These are phyloP conservation scores for Xenopus petersii DNA, from an alignment of 2,797 vertebrate genomes.

Conservation along the genomic window DNA sequence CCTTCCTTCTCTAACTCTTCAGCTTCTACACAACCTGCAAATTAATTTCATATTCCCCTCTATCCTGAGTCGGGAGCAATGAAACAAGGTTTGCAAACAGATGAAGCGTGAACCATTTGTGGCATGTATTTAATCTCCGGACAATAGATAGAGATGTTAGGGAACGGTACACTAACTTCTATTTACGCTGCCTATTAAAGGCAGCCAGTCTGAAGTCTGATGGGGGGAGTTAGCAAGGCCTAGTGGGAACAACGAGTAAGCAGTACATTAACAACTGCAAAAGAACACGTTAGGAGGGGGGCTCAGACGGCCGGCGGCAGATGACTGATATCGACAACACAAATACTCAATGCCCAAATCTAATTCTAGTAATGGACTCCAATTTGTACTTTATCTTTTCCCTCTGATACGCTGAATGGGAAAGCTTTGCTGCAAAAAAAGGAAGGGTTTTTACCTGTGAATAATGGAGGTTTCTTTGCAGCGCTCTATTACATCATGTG, in stretches of 20 bases:
- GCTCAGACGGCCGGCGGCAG: conserved; percentile 71
- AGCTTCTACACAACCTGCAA: conserved; percentile 77
- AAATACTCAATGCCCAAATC: conserved; percentile 64
- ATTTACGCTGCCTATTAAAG: conserved; percentile 85
- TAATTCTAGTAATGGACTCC: conserved; percentile 63
- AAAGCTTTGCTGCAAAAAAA: not conserved
- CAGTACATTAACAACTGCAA: conserved; percentile 80
- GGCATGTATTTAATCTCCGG: conserved; percentile 85
- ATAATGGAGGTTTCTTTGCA: not conserved
- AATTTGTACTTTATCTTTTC: conserved; percentile 15
- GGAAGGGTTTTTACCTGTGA: not conserved
- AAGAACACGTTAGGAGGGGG: conserved; percentile 74
- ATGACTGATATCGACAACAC: conserved; percentile 71
- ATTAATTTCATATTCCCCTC: conserved; percentile 80
- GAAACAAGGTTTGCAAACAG: conserved; percentile 74
- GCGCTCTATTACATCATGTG: no score
- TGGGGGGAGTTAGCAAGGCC: conserved; percentile 78
- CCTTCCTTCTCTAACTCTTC: conserved; percentile 68
- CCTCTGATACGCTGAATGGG: conserved; percentile 3
- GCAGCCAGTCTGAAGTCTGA: conserved; percentile 79
- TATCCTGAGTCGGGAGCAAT: conserved; percentile 74
- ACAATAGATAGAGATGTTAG: conserved; percentile 86
- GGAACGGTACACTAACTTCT: conserved; percentile 84
- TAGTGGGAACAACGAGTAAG: conserved; percentile 78
- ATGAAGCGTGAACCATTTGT: conserved; percentile 82